A percentile compares a stretch with the other conserved stretches of the same genome.
These are phyloP conservation scores for Drosophila lacertosa DNA, from an alignment of 1,140 invertebrate genomes.

Conservation along the genomic window DNA sequence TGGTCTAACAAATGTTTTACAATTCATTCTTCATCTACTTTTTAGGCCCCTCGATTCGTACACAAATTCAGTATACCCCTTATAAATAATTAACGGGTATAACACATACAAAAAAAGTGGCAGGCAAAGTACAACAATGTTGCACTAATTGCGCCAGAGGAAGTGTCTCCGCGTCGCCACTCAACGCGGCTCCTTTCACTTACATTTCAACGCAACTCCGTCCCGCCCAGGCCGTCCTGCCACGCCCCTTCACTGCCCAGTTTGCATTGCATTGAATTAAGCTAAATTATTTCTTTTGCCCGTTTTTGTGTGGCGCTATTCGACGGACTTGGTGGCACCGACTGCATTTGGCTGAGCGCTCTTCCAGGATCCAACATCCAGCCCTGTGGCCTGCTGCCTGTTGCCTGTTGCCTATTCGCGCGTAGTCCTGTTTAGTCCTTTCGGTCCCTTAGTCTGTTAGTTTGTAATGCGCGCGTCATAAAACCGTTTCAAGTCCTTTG, in stretches of 20 bases:
- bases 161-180: conserved; percentile 52
- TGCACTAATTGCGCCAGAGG: conserved; percentile 76
- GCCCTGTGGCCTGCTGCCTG: conserved; percentile 1
- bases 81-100: too few relatives aligned
- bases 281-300: conserved; percentile 67
- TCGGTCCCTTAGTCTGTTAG: conserved; percentile 5
- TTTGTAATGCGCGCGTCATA: conserved; percentile 38
- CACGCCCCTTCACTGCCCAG: neutral
- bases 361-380: too few relatives aligned
- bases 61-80: too few relatives aligned
- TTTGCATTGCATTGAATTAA: conserved; percentile 69
- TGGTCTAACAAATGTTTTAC: too few relatives aligned
- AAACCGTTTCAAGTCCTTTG: conserved; percentile 44
- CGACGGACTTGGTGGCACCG: conserved; percentile 58
- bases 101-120: conserved; percentile 25
- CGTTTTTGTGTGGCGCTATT: conserved; percentile 48
- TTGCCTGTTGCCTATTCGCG: neutral
- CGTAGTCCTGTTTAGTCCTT: conserved; percentile 1
- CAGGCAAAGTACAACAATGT: conserved; percentile 61
- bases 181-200: conserved; percentile 32
- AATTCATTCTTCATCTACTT: too few relatives aligned
- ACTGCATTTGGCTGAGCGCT: conserved; percentile 45
- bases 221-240: neutral
- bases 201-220: neutral
- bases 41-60: too few relatives aligned